Percentiles rank a stretch among this genome's conserved stretches.
phyloP scores from a whole-genome alignment of 1,140 invertebrate genomes.

The Bombus picipes region DNA sequence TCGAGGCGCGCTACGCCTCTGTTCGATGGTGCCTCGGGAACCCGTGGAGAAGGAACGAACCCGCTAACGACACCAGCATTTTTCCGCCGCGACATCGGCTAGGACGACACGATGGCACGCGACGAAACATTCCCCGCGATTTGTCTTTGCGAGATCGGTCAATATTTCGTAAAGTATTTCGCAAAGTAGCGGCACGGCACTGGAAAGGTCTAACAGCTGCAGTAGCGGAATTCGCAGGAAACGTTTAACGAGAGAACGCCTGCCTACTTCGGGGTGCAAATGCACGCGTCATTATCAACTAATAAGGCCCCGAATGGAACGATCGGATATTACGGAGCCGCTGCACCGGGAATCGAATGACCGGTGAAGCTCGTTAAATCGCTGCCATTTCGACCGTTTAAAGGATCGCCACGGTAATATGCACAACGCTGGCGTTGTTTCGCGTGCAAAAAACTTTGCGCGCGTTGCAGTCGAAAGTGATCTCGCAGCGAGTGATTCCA shows the following conservation, averaged over 20 bases:
- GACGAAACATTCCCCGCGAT: neutral
- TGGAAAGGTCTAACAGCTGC: neutral
- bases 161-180: conserved; percentile 20
- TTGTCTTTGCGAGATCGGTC: neutral
- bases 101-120: neutral
- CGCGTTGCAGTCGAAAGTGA: neutral
- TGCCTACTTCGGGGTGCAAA: conserved; percentile 40
- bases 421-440: conserved; percentile 21
- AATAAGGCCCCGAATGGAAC: conserved; percentile 50
- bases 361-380: conserved; percentile 60
- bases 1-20: conserved; percentile 1
- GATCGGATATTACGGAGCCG: conserved; percentile 47
- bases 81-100: neutral
- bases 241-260: conserved; percentile 48
- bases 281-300: conserved; percentile 43
- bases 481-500: neutral
- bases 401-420: conserved; percentile 40
- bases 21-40: neutral
- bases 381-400: conserved; percentile 54
- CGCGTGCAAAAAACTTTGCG: neutral
- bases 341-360: conserved; percentile 56
- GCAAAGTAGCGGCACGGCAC: neutral
- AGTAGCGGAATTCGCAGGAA: neutral
- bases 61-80: neutral
- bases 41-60: neutral